phyloP scores from a whole-genome alignment of 2,888 invertebrate genomes.

The Hyposoter dolosus region DNA sequence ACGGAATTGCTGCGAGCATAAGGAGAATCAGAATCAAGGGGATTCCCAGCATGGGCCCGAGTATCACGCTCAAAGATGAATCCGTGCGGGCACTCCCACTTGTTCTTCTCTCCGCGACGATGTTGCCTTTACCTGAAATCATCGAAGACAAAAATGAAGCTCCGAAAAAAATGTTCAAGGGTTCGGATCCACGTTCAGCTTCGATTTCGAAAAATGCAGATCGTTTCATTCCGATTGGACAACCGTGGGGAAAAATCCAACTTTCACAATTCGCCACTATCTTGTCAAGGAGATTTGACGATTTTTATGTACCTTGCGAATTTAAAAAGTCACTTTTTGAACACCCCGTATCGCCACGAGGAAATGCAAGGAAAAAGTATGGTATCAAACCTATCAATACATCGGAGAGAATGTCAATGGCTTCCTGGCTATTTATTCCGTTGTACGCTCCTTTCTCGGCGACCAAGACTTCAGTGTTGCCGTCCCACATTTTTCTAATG shows the following conservation, averaged over 20 bases:
- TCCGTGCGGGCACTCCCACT: constrained; percentile 76
- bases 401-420: constrained; percentile 71
- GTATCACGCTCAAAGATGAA: constrained; percentile 66
- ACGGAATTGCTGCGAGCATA: constrained; percentile 73
- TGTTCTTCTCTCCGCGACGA: constrained; percentile 62
- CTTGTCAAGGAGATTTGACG: background rate
- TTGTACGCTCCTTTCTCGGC: constrained; percentile 77
- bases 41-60: constrained; percentile 77
- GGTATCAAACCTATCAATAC: constrained; percentile 71
- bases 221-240: background rate
- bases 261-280: background rate
- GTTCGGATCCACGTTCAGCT: background rate
- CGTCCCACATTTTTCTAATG: constrained; percentile 75
- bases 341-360: background rate
- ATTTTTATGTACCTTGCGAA: background rate
- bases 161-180: background rate
- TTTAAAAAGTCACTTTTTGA: background rate
- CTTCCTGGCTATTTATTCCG: constrained; percentile 75
- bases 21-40: constrained; percentile 74
- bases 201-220: background rate
- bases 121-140: constrained; percentile 73
- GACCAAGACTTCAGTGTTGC: constrained; percentile 77
- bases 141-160: background rate
- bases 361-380: constrained; percentile 22
- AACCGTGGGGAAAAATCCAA: constrained; percentile 8